Evolutionary conservation across 2,888 invertebrate genomes (phyloP).

Genomic region (Harpagoxenus sublaevis): DNA sequence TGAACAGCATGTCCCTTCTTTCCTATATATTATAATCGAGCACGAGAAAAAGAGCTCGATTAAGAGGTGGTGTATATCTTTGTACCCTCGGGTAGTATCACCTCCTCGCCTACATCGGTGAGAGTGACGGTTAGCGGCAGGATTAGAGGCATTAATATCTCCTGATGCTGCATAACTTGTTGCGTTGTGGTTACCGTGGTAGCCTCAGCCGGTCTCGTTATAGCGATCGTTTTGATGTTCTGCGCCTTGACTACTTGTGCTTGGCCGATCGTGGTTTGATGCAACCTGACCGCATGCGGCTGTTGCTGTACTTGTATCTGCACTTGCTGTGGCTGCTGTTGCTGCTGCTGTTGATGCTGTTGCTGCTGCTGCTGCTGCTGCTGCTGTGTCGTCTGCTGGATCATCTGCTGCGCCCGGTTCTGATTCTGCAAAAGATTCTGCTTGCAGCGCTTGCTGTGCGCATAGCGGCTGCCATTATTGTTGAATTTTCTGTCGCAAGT

Average conservation of each 20-base stretch:
- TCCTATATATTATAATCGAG: background rate
- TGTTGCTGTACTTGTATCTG: constrained; percentile 61
- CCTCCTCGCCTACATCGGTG: constrained; percentile 84
- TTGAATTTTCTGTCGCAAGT: constrained; percentile 85
- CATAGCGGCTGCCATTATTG: constrained; percentile 85
- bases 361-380: constrained; percentile 65
- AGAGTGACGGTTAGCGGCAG: constrained; percentile 84
- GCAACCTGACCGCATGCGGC: constrained; percentile 34
- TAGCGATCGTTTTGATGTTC: constrained; percentile 84
- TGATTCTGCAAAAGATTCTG: constrained; percentile 83
- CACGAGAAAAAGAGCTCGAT: constrained; percentile 49
- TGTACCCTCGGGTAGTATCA: constrained; percentile 84
- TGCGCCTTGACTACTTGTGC: constrained; percentile 81
- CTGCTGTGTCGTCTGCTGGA: constrained; percentile 65
- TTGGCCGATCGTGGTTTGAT: constrained; percentile 55
- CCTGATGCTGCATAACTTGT: constrained; percentile 83
- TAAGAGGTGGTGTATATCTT: constrained; percentile 84
- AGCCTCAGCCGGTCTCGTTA: constrained; percentile 76
- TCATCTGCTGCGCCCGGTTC: constrained; percentile 70
- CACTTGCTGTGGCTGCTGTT: constrained; percentile 26
- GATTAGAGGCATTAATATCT: constrained; percentile 84
- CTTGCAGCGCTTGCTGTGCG: constrained; percentile 85
- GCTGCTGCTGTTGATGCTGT: constrained; percentile 53
- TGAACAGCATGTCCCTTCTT: background rate
- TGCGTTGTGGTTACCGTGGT: constrained; percentile 68